Base-by-base conservation (phyloP, 2,888 invertebrate species). In the Nymphalis polychloros region DNA sequence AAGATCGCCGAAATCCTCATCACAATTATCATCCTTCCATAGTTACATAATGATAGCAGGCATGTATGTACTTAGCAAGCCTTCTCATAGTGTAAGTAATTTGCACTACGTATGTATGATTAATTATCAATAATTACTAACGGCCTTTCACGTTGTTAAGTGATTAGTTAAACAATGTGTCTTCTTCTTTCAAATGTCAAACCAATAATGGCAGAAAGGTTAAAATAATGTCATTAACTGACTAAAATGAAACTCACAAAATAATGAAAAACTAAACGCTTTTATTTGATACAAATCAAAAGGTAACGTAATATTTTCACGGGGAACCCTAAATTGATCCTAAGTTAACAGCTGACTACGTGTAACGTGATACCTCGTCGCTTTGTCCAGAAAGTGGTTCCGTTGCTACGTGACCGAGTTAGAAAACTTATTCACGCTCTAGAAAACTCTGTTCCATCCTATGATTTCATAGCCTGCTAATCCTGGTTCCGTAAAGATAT, bases 331-430 rank as follows among this genome's bases (percentile, higher is more conserved):
- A 63, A 60, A 63, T 63, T 41, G 61, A 52, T 63, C 72, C 68
- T 68, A 68, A 64, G 59, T 70, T 69, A 70, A 72, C 65, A 70
- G 65, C 70, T 67, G 72, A 73, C 69, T 70, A 55, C 53, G 64
- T 63, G 63, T 41, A 70, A 72, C 68, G 72, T 69, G 70, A 65
- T 55, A 63, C 53, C 57, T 55, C 60, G 35, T 17, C 61, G 69
- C 68, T 67, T 72, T 68, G 70, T 65, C 55, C 68, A 60, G 57
- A 71, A 66, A 71, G 72, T 68, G 71, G 68, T 59, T 66, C 69
- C 64, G 63, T 63, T 59, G 52, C 69, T 73, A 73, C 72, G 72
- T 73, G 72, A 71, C 69, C 67, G 67, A 61, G 57, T 67, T 68
- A 63, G 59, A 17, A 63, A 67, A 64, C 62, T 65, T 63, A 61